Conservation (phyloP, 2,113 vertebrate genomes). For the Ammodytes dubius region DNA sequence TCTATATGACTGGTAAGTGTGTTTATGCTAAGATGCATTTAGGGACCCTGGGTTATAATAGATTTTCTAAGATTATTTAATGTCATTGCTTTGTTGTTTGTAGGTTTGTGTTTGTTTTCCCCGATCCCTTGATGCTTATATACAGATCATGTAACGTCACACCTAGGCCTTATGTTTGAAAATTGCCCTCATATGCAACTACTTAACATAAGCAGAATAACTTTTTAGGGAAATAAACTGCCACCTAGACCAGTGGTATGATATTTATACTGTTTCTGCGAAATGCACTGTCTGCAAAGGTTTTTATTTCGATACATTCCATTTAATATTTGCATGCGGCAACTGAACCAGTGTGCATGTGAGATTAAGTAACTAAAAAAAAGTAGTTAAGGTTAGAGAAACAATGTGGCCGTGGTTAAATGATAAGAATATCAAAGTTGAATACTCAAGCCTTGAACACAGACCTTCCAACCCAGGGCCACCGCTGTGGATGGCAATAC, state of each 20-base stretch:
- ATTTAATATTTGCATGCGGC: not conserved
- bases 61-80: constrained; percentile 5
- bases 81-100: too few relatives aligned
- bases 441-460: not conserved
- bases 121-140: not conserved
- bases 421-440: constrained; percentile 3
- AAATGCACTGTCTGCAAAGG: not conserved
- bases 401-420: not conserved
- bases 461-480: not conserved
- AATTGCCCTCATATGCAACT: not conserved
- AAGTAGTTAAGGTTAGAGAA: not conserved
- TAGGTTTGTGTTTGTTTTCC: not conserved
- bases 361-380: not conserved
- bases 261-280: not conserved
- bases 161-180: not conserved
- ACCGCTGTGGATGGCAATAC: not conserved
- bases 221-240: not conserved
- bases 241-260: not conserved
- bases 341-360: not conserved
- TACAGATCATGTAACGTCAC: not conserved
- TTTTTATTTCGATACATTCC: not conserved
- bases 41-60: not conserved
- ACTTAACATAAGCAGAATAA: not conserved
- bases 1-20: not conserved
- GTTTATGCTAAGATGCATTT: not conserved